Conservation (phyloP, 1,140 invertebrate species). For the Macrotrachela quadricornifera region DNA sequence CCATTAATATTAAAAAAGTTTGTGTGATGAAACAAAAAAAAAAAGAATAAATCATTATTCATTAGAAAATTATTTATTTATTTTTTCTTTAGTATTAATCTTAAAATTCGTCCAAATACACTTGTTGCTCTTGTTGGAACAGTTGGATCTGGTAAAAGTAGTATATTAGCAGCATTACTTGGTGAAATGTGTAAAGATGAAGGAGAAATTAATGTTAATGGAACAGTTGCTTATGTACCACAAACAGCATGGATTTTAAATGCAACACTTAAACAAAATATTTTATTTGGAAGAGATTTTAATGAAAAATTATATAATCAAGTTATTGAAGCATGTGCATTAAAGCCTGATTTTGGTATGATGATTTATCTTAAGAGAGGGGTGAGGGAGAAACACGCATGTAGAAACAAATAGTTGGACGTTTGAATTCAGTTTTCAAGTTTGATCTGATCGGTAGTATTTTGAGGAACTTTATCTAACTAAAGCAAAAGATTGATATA, state of each 20-base stretch:
- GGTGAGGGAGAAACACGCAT: too few relatives aligned
- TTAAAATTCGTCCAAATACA: constrained; percentile 13
- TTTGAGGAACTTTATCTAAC: too few relatives aligned
- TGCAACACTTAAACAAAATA: constrained; percentile 44
- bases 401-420: too few relatives aligned
- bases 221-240: constrained; percentile 46
- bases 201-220: constrained; percentile 46
- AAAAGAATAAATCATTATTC: too few relatives aligned
- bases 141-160: constrained; percentile 72
- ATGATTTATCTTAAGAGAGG: too few relatives aligned
- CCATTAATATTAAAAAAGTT: too few relatives aligned
- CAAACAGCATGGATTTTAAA: constrained; percentile 47
- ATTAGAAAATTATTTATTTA: too few relatives aligned
- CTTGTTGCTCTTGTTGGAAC: constrained; percentile 63
- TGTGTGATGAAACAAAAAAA: too few relatives aligned
- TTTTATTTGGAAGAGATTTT: constrained; percentile 38
- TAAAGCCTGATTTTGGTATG: constrained; percentile 19
- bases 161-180: constrained; percentile 56
- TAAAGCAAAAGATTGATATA: too few relatives aligned
- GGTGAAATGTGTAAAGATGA: constrained; percentile 64
- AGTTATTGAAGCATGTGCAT: constrained; percentile 24
- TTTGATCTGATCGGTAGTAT: too few relatives aligned
- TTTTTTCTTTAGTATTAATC: constrained; percentile 14
- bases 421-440: too few relatives aligned
- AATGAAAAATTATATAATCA: constrained; percentile 34